Conservation (phyloP, 2,888 invertebrate species). For the Malthinus flaveolus region DNA sequence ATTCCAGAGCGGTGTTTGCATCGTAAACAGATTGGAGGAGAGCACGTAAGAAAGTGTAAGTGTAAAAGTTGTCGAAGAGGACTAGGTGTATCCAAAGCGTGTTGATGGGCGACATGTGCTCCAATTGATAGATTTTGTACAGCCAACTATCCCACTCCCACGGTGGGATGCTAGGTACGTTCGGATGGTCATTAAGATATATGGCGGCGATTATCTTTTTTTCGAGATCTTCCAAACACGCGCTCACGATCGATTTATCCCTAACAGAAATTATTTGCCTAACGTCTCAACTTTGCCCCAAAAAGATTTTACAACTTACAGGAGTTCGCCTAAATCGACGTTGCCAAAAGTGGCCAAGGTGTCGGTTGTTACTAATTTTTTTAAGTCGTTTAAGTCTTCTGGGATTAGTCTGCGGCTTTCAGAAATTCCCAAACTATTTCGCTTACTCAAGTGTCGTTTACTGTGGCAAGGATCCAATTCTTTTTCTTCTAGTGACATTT, state of each 20-base stretch:
- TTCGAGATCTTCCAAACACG: slow-evolving; percentile 46
- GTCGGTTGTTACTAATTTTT: slow-evolving; percentile 36
- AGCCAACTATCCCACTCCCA: slow-evolving; percentile 64
- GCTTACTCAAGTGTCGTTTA: background rate
- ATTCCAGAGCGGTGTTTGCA: slow-evolving; percentile 56
- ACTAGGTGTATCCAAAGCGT: slow-evolving; percentile 64
- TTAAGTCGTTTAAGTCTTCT: slow-evolving; percentile 42
- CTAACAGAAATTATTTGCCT: background rate
- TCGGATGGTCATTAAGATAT: slow-evolving; percentile 57
- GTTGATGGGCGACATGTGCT: slow-evolving; percentile 39
- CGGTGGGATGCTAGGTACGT: slow-evolving; percentile 60
- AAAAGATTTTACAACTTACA: slow-evolving; percentile 39
- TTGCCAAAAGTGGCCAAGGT: slow-evolving; percentile 47
- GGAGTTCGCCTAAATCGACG: slow-evolving; percentile 38
- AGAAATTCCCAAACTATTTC: background rate
- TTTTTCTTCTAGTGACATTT: background rate
- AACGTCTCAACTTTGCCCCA: background rate
- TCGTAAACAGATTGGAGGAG: slow-evolving; percentile 58
- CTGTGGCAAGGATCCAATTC: background rate
- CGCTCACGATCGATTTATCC: slow-evolving; percentile 31
- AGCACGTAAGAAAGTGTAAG: slow-evolving; percentile 47
- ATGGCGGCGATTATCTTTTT: slow-evolving; percentile 46
- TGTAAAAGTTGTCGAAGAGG: slow-evolving; percentile 59
- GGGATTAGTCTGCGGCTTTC: slow-evolving; percentile 29
- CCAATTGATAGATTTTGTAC: slow-evolving; percentile 59